A percentile compares a stretch with the other conserved stretches of the same genome.
These are phyloP conservation scores for Oreochromis mossambicus DNA, from an alignment of 2,797 vertebrate species.

Conservation along the genomic window DNA sequence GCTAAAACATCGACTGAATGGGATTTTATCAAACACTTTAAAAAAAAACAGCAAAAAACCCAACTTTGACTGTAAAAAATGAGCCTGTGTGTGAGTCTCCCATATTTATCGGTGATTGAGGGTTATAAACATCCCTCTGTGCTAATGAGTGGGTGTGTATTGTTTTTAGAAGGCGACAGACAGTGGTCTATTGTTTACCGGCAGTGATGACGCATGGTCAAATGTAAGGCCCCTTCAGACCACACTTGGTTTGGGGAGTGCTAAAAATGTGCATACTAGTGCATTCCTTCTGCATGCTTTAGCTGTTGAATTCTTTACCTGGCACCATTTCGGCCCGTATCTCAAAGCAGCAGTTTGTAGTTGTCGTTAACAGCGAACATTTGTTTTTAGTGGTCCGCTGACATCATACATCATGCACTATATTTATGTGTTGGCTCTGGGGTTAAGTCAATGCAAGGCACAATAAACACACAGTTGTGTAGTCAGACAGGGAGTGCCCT, in stretches of 20 bases:
- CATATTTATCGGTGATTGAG: neutral
- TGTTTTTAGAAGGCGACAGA: conserved; percentile 45
- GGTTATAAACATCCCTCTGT: conserved; percentile 9
- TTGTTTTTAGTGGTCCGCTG: neutral
- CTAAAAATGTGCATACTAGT: conserved; percentile 8
- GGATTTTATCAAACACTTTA: neutral
- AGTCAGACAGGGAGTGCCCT: neutral
- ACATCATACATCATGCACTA: neutral
- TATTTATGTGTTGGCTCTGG: neutral
- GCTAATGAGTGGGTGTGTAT: conserved; percentile 35
- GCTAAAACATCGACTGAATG: neutral
- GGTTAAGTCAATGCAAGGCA: neutral
- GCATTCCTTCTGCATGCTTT: conserved; percentile 27
- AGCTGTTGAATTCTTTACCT: neutral
- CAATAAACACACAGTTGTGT: neutral
- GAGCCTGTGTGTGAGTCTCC: neutral
- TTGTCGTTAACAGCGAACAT: neutral
- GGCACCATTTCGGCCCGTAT: neutral
- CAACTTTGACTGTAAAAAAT: neutral
- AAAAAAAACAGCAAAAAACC: accelerated
- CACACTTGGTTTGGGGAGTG: conserved; percentile 18
- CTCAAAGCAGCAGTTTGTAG: neutral
- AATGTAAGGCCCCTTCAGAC: conserved; percentile 21
- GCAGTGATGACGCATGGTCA: conserved; percentile 42
- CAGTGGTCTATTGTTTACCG: conserved; percentile 50